A percentile compares a stretch with the other conserved stretches of the same genome.
Conservation (phyloP, 53 echinoderm and acorn worm genomes). For the Holothuria scabra region DNA sequence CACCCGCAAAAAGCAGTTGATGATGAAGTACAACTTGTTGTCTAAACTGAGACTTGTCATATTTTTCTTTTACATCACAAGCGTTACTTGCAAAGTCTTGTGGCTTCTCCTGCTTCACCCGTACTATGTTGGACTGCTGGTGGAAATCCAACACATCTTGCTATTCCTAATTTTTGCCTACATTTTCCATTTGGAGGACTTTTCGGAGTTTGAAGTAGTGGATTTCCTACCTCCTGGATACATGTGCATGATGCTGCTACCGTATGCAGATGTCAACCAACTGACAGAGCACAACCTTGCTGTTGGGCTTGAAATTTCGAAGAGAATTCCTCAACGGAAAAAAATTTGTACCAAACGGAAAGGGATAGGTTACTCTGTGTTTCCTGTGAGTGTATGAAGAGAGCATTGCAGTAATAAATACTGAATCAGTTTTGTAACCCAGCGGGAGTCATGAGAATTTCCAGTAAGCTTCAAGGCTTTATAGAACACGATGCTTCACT, state of each 20-base stretch:
- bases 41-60: constrained; percentile 28
- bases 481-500: too few species aligned
- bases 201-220: constrained; percentile 35
- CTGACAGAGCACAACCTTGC: constrained; percentile 24
- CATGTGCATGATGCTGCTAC: constrained; percentile 41
- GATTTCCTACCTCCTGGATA: constrained; percentile 3
- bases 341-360: too few species aligned
- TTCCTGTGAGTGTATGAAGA: too few species aligned
- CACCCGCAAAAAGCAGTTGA: constrained; percentile 34
- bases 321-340: too few species aligned
- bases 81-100: constrained; percentile 5
- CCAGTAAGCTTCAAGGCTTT: too few species aligned
- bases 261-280: constrained; percentile 32
- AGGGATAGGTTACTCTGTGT: too few species aligned
- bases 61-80: constrained; percentile 15
- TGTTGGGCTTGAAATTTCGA: background rate
- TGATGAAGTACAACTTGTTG: constrained; percentile 39
- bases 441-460: too few species aligned
- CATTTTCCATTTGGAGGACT: constrained; percentile 37
- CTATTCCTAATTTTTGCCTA: constrained; percentile 2
- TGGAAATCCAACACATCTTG: constrained; percentile 31
- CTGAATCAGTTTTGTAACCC: too few species aligned
- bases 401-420: too few species aligned
- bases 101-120: constrained; percentile 28
- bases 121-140: constrained; percentile 28